Conservation (phyloP, 2,113 vertebrate species). For the Alosa alosa region DNA sequence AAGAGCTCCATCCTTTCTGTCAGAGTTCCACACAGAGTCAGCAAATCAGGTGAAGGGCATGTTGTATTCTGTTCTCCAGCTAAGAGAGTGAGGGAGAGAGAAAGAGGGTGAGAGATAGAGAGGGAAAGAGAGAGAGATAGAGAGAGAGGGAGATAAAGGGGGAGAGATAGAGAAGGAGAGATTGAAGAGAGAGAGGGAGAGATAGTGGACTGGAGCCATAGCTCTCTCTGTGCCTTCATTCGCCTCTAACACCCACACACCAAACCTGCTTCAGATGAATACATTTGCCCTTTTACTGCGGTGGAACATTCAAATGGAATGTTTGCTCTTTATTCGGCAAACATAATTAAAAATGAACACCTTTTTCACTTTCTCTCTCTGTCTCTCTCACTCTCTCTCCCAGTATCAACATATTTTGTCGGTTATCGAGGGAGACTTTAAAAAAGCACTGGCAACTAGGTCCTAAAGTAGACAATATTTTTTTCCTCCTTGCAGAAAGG, state of each 20-base stretch:
- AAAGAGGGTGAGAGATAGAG: not conserved
- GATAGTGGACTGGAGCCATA: conserved; percentile 21
- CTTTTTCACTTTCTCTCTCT: not conserved
- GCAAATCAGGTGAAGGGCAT: not conserved
- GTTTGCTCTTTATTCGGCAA: conserved; percentile 6
- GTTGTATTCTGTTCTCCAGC: not conserved
- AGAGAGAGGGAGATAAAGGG: too few relatives aligned
- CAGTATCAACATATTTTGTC: conserved; percentile 5
- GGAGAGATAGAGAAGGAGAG: conserved; percentile 5
- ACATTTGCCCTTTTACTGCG: conserved; percentile 30
- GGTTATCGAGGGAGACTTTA: not conserved
- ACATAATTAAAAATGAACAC: conserved; percentile 13
- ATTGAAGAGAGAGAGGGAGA: conserved; percentile 22
- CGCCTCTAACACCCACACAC: conserved; percentile 37
- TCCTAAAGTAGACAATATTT: not conserved
- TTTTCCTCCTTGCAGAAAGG: not conserved
- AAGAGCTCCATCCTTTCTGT: not conserved
- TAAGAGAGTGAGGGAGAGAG: not conserved
- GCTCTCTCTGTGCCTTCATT: conserved; percentile 25
- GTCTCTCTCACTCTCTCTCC: not conserved
- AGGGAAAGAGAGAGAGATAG: not conserved
- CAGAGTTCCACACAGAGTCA: not conserved
- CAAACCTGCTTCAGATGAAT: conserved; percentile 40
- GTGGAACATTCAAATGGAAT: not conserved
- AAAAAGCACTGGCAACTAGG: not conserved